Evolutionary conservation across 2,797 vertebrate genomes (phyloP).

Genomic region (Gymnoscopelus braueri): DNA sequence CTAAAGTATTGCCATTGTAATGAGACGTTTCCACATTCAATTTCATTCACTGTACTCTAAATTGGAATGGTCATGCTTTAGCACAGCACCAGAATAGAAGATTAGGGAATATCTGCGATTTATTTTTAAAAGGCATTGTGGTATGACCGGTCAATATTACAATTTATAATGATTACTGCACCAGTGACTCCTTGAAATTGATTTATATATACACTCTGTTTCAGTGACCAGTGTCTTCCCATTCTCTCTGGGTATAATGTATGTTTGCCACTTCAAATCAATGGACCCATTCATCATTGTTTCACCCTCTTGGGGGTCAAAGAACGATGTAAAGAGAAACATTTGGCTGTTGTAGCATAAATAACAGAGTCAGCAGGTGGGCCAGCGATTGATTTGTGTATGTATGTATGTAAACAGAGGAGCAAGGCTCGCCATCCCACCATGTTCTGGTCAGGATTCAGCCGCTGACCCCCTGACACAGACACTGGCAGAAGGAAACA

Average conservation of each 20-base stretch:
- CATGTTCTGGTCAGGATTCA: slow-evolving; percentile 24
- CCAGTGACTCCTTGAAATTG: too few relatives aligned
- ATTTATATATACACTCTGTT: neutral
- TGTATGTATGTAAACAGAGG: slow-evolving; percentile 21
- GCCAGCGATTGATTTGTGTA: slow-evolving; percentile 43
- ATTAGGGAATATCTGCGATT: too few relatives aligned
- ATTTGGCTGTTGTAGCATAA: slow-evolving; percentile 15
- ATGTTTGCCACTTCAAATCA: slow-evolving; percentile 25
- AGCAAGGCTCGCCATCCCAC: slow-evolving; percentile 18
- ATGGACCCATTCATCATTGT: slow-evolving; percentile 39
- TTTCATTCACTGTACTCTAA: too few relatives aligned
- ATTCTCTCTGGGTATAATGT: slow-evolving; percentile 21
- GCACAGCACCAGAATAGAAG: too few relatives aligned
- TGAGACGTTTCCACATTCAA: too few relatives aligned
- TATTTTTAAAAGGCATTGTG: too few relatives aligned
- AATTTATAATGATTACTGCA: too few relatives aligned
- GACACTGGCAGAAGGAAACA: slow-evolving; percentile 64
- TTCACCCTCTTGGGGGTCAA: slow-evolving; percentile 38
- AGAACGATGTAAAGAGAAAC: slow-evolving; percentile 33
- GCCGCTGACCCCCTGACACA: slow-evolving; percentile 29
- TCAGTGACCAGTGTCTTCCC: slow-evolving; percentile 7
- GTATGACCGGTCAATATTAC: too few relatives aligned
- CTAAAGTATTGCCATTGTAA: too few relatives aligned
- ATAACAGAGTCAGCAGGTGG: slow-evolving; percentile 58
- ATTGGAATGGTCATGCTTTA: too few relatives aligned